Evolutionary conservation across 2,113 vertebrate species (phyloP).

Genomic region (Dryoscopus gambensis): DNA sequence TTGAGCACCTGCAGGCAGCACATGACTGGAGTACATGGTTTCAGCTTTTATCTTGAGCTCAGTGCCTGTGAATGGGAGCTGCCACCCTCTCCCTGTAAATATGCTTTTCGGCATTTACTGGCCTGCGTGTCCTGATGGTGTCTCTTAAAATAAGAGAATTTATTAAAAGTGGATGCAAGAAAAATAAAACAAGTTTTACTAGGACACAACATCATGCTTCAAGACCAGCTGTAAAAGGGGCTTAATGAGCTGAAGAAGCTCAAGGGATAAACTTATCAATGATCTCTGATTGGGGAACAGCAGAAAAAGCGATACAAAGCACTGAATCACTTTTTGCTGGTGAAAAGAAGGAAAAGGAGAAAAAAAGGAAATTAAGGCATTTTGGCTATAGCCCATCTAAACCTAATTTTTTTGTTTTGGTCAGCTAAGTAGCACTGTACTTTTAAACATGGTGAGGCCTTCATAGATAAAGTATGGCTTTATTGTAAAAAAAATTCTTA

Average conservation of each 20-base stretch:
- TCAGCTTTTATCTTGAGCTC: not conserved
- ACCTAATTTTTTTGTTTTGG: not conserved
- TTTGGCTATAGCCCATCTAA: not conserved
- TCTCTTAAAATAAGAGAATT: not conserved
- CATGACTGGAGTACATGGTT: not conserved
- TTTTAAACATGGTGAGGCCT: not conserved
- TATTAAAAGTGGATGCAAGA: not conserved
- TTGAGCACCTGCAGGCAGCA: not conserved
- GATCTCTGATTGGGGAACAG: not conserved
- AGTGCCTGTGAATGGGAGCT: not conserved
- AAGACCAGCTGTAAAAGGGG: not conserved
- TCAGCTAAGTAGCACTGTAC: not conserved
- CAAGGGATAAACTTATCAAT: not conserved
- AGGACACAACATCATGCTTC: not conserved
- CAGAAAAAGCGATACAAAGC: not conserved
- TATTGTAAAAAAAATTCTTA: not conserved
- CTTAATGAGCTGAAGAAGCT: not conserved
- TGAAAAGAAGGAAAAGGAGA: not conserved
- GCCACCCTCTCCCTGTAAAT: not conserved
- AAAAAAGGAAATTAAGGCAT: not conserved
- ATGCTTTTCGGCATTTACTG: not conserved
- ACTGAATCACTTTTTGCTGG: not conserved
- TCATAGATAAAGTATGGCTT: not conserved
- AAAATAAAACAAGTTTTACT: not conserved
- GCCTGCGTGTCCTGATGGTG: not conserved